Base-by-base conservation (phyloP, 1,140 invertebrate species). In the Plectrocnemia conspersa region DNA sequence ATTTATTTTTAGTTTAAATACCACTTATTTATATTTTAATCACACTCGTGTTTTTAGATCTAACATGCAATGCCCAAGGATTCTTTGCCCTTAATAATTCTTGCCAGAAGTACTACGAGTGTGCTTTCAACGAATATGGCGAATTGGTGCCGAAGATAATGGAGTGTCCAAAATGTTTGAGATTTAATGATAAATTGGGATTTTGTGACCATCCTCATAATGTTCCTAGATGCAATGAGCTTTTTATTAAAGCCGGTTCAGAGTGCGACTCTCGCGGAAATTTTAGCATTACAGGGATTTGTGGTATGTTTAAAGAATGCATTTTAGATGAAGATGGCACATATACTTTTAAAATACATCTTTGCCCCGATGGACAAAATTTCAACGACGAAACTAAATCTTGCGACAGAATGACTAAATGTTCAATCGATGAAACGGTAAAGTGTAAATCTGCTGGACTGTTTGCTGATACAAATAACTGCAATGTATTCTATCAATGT, bases 151-250 rank as follows among this genome's bases (percentile, higher is more conserved):
- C 48, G 1, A 16, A 29, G 22, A 36, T 58, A 23, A 9, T 52
- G 16, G 48, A 52, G 33, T 58, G 55, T 35, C 55, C 55, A 11
- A 52, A 52, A 46, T 58, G 55, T 38, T 49, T 58, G 23, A n/a
- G 55, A 36, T 58, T 58, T 24, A 58, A 58, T 47, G 49, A 58
- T 25, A 40, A 52, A 27, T 13, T 46, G 4, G 55, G 55, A 1
- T 52, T 36, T 46, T 58, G 55, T 38, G 55, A 58, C 29, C 23
- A 52, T 15, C 55, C 55, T 2, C 48, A 46, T 40, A 52, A 56
- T 33, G 54, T 56, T 9, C 54, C 54, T 10, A 49, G 46, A 50
- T 56, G 54, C 25, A 33, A 25, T 16, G 33, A 36, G n/a, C 18
- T 50, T 4, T 33, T 29, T 11, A 22, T 33, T 9, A 44, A 32